Conservation (phyloP, 1,140 invertebrate genomes). For the Brachionus manjavacas region DNA sequence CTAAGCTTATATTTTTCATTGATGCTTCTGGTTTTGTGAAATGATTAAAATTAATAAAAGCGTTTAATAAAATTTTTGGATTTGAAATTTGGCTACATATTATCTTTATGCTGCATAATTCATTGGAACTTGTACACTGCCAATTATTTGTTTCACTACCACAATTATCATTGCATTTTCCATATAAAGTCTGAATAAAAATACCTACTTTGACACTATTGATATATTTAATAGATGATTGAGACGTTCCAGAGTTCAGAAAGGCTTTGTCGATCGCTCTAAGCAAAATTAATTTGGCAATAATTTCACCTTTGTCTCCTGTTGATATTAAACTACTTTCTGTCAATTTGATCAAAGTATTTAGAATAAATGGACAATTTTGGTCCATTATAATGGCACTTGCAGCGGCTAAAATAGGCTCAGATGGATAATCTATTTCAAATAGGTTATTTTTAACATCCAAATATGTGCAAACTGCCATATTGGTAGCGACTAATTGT, state of each 20-base stretch:
- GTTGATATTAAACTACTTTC: not conserved
- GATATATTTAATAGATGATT: not conserved
- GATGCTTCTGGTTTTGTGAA: not conserved
- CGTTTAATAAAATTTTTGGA: not conserved
- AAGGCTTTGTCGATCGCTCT: not conserved
- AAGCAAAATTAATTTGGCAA: constrained; percentile 18
- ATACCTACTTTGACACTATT: not conserved
- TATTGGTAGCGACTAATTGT: not conserved
- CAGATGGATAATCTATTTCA: constrained; percentile 17
- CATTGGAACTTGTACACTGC: not conserved
- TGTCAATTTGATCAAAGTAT: not conserved
- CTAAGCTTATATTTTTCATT: not conserved
- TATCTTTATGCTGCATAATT: not conserved
- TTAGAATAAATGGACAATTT: not conserved
- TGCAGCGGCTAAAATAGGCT: not conserved
- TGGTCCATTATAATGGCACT: not conserved
- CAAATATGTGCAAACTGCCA: not conserved
- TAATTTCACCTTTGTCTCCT: not conserved
- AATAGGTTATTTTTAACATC: not conserved
- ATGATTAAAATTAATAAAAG: constrained; percentile 9
- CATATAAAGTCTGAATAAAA: not conserved
- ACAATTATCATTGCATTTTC: not conserved
- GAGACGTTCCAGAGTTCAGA: not conserved
- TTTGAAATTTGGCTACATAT: not conserved
- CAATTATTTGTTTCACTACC: not conserved